Evolutionary conservation across 1,140 invertebrate genomes (phyloP), one percentile per base, ranked within the genome.

Genomic region (Lepidurus apus): DNA sequence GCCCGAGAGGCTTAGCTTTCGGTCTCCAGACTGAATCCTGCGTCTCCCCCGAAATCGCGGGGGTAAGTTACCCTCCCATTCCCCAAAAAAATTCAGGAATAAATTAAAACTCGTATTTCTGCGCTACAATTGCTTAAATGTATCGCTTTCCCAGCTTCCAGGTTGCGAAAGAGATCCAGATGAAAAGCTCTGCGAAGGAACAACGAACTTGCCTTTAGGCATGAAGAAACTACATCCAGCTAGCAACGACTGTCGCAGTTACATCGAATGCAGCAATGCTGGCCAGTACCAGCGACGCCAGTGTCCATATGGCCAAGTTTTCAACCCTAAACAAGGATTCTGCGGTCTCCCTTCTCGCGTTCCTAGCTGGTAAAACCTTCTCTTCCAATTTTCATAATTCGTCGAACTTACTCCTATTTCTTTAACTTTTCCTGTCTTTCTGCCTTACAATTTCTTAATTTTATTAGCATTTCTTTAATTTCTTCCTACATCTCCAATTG

Each of bases 1-100:
- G 76, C 10, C 44, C 76, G 7, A 47, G 21, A n/a, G 44, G 76
- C 13, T 47, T 77, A 34, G 76, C 76, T 13, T 77, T 77, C 76
- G 45, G 44, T 45, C 3, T 77, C n/a, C 17, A 42, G 1, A 9
- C 21, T 11, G 76, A 44, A 13, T 11, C 76, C 44, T 77, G 76
- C 10, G 76, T 45, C 10, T 77, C 43, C 11, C 76, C 76, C 11
- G 44, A 77, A 45, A 47, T 77, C 34, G 76, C 76, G 6, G 42
- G 42, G 42, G 76, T 77, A 77, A 77, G 76, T 47, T n/a, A 77
- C 26, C 9, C 53, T 21, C 8, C 5, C 53, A 13, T 34, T 34
- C 4, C 3, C n/a, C n/a, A n/a, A n/a, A n/a, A n/a, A n/a, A n/a
- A n/a, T n/a, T n/a, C n/a, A n/a, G 34, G 4, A 2, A 34, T 2